Percentiles rank a stretch among this genome's conserved stretches.
Evolutionary conservation across 2,113 vertebrate species (phyloP).

Genomic region (Upupa epops): DNA sequence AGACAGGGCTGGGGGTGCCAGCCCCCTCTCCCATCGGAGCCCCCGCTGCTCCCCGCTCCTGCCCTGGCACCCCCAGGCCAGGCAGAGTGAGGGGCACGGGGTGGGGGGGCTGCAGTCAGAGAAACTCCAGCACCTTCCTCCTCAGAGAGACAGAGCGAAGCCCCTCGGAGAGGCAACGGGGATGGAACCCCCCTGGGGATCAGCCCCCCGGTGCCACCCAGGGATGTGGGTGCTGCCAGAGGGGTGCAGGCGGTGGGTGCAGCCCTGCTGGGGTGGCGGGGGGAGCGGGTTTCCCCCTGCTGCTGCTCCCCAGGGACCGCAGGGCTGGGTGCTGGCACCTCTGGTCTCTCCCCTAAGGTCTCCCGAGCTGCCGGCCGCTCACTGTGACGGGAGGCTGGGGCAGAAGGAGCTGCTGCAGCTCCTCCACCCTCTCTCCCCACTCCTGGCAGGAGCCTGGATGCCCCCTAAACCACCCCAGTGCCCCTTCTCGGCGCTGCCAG

Average conservation of each 20-base stretch:
- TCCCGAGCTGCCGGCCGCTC: slow-evolving; percentile 42
- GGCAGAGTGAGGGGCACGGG: fast-evolving
- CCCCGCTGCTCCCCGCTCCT: neutral
- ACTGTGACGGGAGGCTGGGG: slow-evolving; percentile 51
- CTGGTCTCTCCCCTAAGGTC: neutral
- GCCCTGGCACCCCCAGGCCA: fast-evolving
- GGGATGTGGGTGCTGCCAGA: neutral
- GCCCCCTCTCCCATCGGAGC: fast-evolving
- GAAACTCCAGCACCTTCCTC: neutral
- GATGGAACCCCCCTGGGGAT: neutral
- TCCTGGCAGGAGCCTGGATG: slow-evolving; percentile 22
- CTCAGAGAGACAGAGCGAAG: fast-evolving
- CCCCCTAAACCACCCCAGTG: neutral
- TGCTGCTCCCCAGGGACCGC: fast-evolving
- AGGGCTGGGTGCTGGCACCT: neutral
- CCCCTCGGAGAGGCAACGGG: neutral
- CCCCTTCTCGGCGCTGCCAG: neutral
- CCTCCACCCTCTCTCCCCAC: neutral
- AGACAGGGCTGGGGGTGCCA: neutral
- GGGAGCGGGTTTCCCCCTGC: neutral
- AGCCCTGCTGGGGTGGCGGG: fast-evolving
- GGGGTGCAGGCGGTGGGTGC: neutral
- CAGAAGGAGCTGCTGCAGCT: fast-evolving
- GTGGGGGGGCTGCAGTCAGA: neutral
- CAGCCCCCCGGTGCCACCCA: neutral